Evolutionary conservation across 2,113 vertebrate species (phyloP).

Genomic region (Lagopus leucura): DNA sequence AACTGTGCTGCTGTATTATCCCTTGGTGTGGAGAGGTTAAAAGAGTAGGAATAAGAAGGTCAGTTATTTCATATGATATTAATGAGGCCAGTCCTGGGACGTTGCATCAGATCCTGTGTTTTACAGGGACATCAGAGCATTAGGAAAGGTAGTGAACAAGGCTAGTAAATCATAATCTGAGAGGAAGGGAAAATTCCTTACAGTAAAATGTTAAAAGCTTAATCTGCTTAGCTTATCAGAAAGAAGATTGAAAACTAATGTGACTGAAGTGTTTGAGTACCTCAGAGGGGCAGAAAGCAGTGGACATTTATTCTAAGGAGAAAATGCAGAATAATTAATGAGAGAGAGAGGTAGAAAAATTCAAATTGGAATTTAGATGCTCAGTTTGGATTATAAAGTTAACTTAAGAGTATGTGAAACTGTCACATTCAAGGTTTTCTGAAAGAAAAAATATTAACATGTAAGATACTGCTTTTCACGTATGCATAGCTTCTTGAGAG

Average conservation of each 20-base stretch:
- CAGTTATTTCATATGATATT: constrained; percentile 3
- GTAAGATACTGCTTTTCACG: not conserved
- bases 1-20: not conserved
- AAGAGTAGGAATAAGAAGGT: not conserved
- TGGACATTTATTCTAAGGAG: not conserved
- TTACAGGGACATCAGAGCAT: not conserved
- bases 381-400: not conserved
- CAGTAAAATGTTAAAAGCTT: not conserved
- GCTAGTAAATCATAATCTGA: not conserved
- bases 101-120: not conserved
- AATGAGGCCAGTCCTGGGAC: constrained; percentile 16
- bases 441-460: not conserved
- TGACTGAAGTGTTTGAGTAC: not conserved
- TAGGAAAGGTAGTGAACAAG: constrained; percentile 12
- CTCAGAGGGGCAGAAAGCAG: not conserved
- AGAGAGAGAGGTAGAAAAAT: not conserved
- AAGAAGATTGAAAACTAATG: not conserved
- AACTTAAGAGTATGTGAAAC: not conserved
- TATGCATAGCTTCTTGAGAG: not conserved
- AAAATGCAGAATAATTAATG: not conserved
- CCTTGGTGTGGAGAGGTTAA: not conserved
- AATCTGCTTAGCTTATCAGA: not conserved
- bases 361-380: not conserved
- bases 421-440: not conserved
- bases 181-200: not conserved